Base-by-base conservation (phyloP, 2,113 vertebrate species). In the Vicugna pacos region DNA sequence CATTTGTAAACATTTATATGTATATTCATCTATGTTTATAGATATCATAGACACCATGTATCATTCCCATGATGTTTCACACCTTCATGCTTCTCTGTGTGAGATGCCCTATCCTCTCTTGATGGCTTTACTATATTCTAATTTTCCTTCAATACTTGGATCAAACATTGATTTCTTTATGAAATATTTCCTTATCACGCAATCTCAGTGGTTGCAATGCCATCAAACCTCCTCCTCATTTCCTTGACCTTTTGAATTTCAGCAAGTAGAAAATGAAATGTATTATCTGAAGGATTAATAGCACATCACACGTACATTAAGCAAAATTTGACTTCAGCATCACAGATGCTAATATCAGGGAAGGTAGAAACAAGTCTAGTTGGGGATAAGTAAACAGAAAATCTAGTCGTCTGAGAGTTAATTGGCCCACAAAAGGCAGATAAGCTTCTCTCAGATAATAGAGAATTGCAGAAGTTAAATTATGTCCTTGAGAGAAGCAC, bases 371-470 rank as follows among this genome's bases (percentile, higher is more conserved):
- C 10, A 42, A 42, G 48, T 81, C 50, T 89, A 89, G 50, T 26
- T 62, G 75, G 82, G 38, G n/a, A 85, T 93, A 84, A 93, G 80
- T 73, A 95, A 96, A 84, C 46, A 86, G 64, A 89, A 92, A 85
- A 77, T 7, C 64, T 96, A 91, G 67, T 94, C 30, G 26, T 83
- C 8, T 62, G 75, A 89, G 92, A 80, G 82, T 80, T 89, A 94
- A 97, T 91, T 86, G 86, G 81, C 89, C 95, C 93, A 97, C 67
- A 96, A 9, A n/a, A 80, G 19, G 46, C 30, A 93, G 85, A 96
- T 93, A 96, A 96, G 35, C 82, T 76, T 24, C 14, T 87, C 20
- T 96, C 65, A 83, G 84, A 95, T 93, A 95, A 91, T 48, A 73
- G 62, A 90, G 91, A 84, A 86, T 70, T 93, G 12, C 2, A 80